These are phyloP conservation scores for Ornithorhynchus anatinus DNA, from an alignment of 2,113 vertebrate species.

Conservation along the genomic window DNA sequence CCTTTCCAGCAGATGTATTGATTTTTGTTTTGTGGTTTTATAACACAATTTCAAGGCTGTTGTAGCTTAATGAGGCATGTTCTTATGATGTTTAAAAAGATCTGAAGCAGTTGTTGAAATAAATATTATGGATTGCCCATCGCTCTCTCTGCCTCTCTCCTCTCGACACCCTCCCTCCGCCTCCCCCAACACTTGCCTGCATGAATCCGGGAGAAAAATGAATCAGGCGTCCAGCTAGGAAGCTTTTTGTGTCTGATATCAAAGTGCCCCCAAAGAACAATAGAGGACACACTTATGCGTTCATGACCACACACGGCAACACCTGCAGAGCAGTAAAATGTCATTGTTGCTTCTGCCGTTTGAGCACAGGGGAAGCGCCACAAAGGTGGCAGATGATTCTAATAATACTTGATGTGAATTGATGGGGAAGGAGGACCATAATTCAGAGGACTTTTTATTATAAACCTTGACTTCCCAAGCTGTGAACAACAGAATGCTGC, in stretches of 20 bases:
- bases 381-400: conserved; percentile 72
- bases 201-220: conserved; percentile 13
- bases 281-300: conserved; percentile 75
- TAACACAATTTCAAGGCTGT: conserved; percentile 81
- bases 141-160: conserved; percentile 15
- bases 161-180: background rate
- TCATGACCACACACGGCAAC: conserved; percentile 76
- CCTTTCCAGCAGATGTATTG: conserved; percentile 75
- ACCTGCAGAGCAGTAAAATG: conserved; percentile 85
- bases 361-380: conserved; percentile 70
- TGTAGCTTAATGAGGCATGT: conserved; percentile 81
- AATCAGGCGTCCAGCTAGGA: conserved; percentile 77
- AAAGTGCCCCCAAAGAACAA: conserved; percentile 85
- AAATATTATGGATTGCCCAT: conserved; percentile 77
- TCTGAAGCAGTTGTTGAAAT: conserved; percentile 75
- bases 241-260: conserved; percentile 82
- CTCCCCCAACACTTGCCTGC: background rate
- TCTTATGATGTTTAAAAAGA: conserved; percentile 82
- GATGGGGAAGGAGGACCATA: conserved; percentile 68
- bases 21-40: conserved; percentile 83
- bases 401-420: conserved; percentile 74
- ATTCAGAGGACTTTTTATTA: conserved; percentile 73
- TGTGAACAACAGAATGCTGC: conserved; percentile 59
- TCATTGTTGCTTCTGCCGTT: conserved; percentile 73
- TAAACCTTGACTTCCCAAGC: conserved; percentile 64